Evolutionary conservation across 2,888 invertebrate species (phyloP), one percentile per base, ranked within the genome.

Genomic region (Euplagia quadripunctaria): DNA sequence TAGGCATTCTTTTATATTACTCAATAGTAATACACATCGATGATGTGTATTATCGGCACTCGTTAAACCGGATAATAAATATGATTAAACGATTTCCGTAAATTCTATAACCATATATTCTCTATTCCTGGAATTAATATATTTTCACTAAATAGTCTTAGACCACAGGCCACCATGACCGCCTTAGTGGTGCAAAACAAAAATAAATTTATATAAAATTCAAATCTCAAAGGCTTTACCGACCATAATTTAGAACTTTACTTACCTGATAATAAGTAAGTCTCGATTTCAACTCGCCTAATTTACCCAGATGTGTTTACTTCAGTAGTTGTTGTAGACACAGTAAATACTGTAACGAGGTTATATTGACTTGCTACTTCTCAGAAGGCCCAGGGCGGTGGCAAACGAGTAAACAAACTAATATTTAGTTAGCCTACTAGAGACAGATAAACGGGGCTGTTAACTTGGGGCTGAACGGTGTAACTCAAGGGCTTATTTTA

Each of bases 311-410:
- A 42, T 68, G 8, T 68, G 17, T 68, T 52, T 68, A 42, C 42
- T 42, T 17, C 6, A 43, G 68, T 55, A 55, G 68, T 68, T 68
- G 55, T 42, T 7, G 41, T 52, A 55, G 42, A 68, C n/a, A 14
- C 42, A 43, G 55, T 17, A 55, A 68, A 68, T 68, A 55, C 12
- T 2, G 52, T 51, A 67, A 41, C 41, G 52, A 52, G 51, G 67
- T 52, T 67, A 67, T 52, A 55, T 67, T 67, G 41, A 67, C 67
- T 51, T 52, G 41, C 12, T 52, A 68, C n/a, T 14, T 68, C 17
- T 67, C 52, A 7, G 42, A n/a, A 55, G 68, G 52, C 52, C 52
- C 55, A 42, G 16, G 68, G n/a, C 42, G 42, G 12, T 31, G 41
- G 42, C 7, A 42, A 64, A 64, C 11, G 42, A 68, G 55, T n/a